Base-by-base conservation (phyloP, 2,113 vertebrate genomes). In the Polypterus bichir region DNA sequence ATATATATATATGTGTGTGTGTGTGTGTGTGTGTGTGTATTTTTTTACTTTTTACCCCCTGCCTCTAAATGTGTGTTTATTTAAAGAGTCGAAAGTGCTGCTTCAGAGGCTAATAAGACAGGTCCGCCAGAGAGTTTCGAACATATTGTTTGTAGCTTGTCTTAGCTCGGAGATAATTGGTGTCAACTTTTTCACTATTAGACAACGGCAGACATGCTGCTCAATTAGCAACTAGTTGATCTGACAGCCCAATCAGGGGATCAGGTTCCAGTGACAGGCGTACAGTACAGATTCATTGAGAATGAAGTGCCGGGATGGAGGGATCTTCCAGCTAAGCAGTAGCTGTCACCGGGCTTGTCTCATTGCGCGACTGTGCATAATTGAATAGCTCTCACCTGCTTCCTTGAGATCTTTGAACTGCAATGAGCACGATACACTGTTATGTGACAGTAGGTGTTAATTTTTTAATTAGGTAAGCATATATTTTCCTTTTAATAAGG, bases 141-240 rank as follows among this genome's bases (percentile, higher is more conserved):
- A 65, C 70, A 71, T 70, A 65, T 70, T 70, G 64, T 71, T 77
- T 81, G 63, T 64, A 61, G 66, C 73, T 71, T 70, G 61, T 6
- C n/a, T 71, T 70, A 70, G 66, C 69, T 67, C 77, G 48, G 67
- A 66, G 78, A 73, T 80, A 83, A 84, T 82, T 78, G 80, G 71
- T 71, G 79, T 82, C 79, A 81, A 66, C 62, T 44, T 51, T 67
- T 77, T 27, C 76, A 79, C 79, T 75, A 58, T n/a, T 3, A 57
- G 67, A 64, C 74, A 4, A 9, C n/a, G 69, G 68, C 52, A 65
- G 70, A 64, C 55, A 0, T 57, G 0, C 1, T 47, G 79, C 76
- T 82, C 77, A 78, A 80, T 84, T 79, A 76, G 75, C 68, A 67
- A 54, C 69, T 70, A 53, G 56, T 58, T 65, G 78, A 78, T 66